Conservation (phyloP, 1,140 invertebrate genomes). For the Drosophila rufa region DNA sequence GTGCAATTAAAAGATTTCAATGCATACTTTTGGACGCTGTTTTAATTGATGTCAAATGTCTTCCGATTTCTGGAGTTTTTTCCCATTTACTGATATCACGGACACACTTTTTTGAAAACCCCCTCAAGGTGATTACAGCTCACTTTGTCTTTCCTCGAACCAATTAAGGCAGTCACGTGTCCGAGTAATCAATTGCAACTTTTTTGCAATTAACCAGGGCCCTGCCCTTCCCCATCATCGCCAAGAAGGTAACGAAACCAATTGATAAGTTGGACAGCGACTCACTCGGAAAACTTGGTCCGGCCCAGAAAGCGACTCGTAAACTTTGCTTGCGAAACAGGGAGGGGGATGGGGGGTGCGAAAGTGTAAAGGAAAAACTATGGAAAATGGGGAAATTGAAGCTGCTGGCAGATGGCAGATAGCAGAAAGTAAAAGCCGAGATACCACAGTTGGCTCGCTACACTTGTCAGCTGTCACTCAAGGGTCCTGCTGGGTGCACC, state of each 20-base stretch:
- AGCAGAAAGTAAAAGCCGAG: constrained; percentile 19
- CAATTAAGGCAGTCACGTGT: constrained; percentile 33
- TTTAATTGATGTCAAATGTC: background rate
- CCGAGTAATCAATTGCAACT: constrained; percentile 36
- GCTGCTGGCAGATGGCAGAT: constrained; percentile 19
- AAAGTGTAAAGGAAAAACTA: constrained; percentile 11
- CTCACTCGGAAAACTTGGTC: constrained; percentile 33
- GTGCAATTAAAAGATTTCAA: too few species aligned
- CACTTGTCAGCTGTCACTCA: constrained; percentile 48
- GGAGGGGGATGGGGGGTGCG: too few species aligned
- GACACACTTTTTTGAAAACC: background rate
- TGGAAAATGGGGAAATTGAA: constrained; percentile 31
- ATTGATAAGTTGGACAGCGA: constrained; percentile 36
- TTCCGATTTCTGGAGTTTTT: too few species aligned
- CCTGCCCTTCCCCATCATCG: background rate
- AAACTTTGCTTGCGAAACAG: constrained; percentile 15
- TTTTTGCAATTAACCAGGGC: constrained; percentile 25
- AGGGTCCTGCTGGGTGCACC: background rate
- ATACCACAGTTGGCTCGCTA: constrained; percentile 1
- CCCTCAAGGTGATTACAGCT: constrained; percentile 3
- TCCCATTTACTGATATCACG: background rate
- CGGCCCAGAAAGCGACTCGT: constrained; percentile 2
- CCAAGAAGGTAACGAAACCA: constrained; percentile 4
- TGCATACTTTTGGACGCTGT: background rate
- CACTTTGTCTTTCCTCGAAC: background rate